Percentiles rank a stretch among this genome's conserved stretches.
Evolutionary conservation across 2,797 vertebrate genomes (phyloP).

Genomic region (Pyrocephalus nanus): DNA sequence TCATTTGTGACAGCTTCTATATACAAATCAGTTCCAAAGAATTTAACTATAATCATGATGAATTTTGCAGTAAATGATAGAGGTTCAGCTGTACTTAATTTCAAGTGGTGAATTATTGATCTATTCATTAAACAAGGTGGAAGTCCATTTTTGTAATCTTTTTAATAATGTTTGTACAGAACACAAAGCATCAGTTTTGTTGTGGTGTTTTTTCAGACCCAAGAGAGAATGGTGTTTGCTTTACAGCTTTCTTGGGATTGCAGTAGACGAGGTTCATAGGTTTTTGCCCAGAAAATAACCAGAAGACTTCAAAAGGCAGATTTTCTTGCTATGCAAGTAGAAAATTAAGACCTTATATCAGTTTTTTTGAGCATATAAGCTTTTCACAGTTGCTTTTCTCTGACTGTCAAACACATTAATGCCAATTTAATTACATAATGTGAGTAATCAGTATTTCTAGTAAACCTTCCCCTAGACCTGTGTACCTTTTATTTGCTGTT

Average conservation of each 20-base stretch:
- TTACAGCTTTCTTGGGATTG: neutral
- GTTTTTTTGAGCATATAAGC: neutral
- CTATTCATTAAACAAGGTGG: neutral
- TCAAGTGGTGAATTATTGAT: neutral
- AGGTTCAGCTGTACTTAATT: neutral
- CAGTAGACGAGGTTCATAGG: neutral
- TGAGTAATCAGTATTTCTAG: conserved; percentile 71
- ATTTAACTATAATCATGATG: neutral
- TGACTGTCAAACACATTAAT: conserved; percentile 56
- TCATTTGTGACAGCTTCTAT: neutral
- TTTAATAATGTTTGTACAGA: neutral
- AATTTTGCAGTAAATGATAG: neutral
- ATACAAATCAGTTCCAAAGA: neutral
- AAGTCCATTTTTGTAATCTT: neutral
- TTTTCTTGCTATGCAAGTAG: neutral
- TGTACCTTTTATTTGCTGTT: conserved; percentile 56
- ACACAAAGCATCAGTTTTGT: neutral
- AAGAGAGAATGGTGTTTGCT: neutral
- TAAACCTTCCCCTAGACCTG: conserved; percentile 11
- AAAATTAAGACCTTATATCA: conserved; percentile 19
- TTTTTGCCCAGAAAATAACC: neutral
- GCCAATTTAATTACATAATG: conserved; percentile 62
- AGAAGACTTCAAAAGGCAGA: neutral
- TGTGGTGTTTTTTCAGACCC: neutral
- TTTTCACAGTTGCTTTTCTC: conserved; percentile 41